These are phyloP conservation scores for Lepidocyrtinus sp. DNA, from an alignment of 2,888 invertebrate genomes.

Conservation along the genomic window DNA sequence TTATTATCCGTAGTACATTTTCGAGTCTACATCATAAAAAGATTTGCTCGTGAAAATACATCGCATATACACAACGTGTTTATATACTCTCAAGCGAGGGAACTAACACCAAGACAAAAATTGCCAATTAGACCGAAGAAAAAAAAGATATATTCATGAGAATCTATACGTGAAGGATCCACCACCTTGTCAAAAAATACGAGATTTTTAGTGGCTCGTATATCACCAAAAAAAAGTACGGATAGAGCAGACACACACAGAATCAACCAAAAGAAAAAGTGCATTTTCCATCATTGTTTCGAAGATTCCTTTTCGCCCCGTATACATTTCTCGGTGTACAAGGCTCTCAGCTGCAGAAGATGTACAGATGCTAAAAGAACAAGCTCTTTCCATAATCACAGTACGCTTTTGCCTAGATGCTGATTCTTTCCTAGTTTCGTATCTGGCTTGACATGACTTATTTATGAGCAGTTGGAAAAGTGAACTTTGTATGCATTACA, in stretches of 20 bases:
- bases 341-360: background rate
- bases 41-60: background rate
- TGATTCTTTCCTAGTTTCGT: no score
- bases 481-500: no score
- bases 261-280: background rate
- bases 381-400: no score
- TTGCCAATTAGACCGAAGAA: constrained; percentile 32
- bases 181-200: background rate
- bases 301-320: background rate
- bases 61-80: background rate
- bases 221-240: background rate
- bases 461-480: background rate
- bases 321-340: background rate
- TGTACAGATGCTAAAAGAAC: background rate
- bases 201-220: background rate
- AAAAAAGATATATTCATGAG: background rate
- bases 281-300: background rate
- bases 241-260: no score
- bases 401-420: no score
- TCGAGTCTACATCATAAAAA: constrained; percentile 32
- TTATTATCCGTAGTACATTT: constrained; percentile 38
- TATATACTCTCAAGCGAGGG: background rate
- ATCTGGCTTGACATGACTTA: background rate
- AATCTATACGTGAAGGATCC: background rate
- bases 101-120: constrained; percentile 23